Evolutionary conservation across 2,888 invertebrate species (phyloP), one percentile per base, ranked within the genome.

Genomic region (Campopleginae sp.): DNA sequence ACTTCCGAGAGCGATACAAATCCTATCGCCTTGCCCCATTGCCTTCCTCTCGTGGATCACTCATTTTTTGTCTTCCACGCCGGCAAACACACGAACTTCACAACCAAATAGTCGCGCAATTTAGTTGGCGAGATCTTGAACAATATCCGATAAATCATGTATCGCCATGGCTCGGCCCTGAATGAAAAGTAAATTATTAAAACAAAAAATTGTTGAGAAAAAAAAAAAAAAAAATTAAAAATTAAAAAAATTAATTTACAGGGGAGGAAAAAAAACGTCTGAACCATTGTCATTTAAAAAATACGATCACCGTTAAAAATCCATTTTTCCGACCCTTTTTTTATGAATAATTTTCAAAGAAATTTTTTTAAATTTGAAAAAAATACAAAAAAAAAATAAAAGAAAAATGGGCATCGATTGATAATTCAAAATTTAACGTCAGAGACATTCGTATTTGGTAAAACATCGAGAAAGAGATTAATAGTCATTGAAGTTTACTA

Each of bases 61-160:
- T 63, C 27, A 46, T 46, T 54, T 14, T 51, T 75, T 3, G 33
- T 33, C 31, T 87, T 88, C 93, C 93, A 95, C 17, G 91, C 89
- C 8, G 97, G 97, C 94, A 96, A 95, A 74, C 93, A 94, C 84
- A 97, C 94, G 92, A 97, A 97, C 89, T 94, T 95, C 76, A 95
- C 94, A 14, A 96, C 94, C 61, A 97, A 90, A 94, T 95, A 95
- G 89, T 96, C 95, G 46, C 96, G 94, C 12, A 96, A 66, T 0
- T 89, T 90, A 63, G 94, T 94, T 0, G 97, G 96, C 48, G 95
- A 94, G 23, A 96, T 92, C 88, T 94, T 95, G 88, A 97, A 96
- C 31, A 97, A 91, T 75, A 94, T 94, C 88, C 97, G 96, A 92
- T 97, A 97, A 78, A 96, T 86, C 84, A 91, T 94, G 87, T 96